These are phyloP conservation scores for Tor tambroides DNA, from an alignment of 2,113 vertebrate genomes.

Conservation along the genomic window DNA sequence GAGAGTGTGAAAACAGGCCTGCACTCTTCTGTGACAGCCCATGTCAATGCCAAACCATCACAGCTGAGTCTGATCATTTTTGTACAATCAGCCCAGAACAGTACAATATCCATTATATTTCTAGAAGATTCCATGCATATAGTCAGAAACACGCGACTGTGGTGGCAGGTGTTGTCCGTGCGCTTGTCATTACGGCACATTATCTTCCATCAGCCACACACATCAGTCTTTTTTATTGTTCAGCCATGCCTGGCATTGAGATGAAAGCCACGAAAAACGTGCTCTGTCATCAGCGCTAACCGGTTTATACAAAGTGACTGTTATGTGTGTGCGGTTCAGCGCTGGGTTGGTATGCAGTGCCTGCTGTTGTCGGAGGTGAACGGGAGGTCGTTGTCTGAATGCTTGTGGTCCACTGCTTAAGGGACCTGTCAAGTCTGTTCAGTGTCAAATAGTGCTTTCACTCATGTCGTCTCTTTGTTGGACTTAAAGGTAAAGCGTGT, in stretches of 20 bases:
- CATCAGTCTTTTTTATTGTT: conserved; percentile 45
- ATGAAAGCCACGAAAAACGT: conserved; percentile 33
- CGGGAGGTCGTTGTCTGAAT: conserved; percentile 53
- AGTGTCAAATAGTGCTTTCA: conserved; percentile 42
- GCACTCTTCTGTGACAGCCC: neutral
- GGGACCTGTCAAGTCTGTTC: conserved; percentile 48
- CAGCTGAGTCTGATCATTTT: neutral
- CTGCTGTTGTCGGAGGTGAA: conserved; percentile 46
- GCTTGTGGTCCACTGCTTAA: conserved; percentile 46
- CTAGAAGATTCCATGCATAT: conserved; percentile 26
- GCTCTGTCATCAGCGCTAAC: conserved; percentile 35
- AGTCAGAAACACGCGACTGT: conserved; percentile 21
- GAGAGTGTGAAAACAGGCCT: neutral
- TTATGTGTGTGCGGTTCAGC: conserved; percentile 34
- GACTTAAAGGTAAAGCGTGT: neutral
- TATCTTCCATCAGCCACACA: conserved; percentile 29
- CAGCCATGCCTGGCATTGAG: conserved; percentile 38
- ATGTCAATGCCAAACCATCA: neutral
- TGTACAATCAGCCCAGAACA: neutral
- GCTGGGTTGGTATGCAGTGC: conserved; percentile 30
- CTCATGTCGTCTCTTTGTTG: conserved; percentile 33
- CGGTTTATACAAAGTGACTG: conserved; percentile 23
- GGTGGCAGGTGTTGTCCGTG: conserved; percentile 40
- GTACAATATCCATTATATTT: neutral
- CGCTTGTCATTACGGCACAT: conserved; percentile 31